Evolutionary conservation across 2,113 vertebrate species (phyloP).

Genomic region (Tragelaphus imberbis): DNA sequence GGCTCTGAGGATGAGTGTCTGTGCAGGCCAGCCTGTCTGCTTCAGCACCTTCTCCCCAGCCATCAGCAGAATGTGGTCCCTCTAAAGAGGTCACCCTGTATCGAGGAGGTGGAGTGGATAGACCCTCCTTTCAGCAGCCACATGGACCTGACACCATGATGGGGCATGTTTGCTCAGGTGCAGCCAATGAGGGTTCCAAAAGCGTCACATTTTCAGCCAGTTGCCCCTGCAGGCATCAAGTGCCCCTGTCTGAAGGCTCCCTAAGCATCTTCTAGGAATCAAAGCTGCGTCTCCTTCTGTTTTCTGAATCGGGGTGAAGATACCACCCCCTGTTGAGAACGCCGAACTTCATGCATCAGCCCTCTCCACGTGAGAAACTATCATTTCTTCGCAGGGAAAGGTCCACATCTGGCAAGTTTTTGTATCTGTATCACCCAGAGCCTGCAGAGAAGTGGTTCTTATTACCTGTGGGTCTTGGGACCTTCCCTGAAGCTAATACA

Average conservation of each 20-base stretch:
- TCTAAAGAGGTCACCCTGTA: neutral
- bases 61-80: neutral
- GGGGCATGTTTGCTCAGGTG: neutral
- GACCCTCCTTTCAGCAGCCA: neutral
- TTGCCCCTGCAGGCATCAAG: neutral
- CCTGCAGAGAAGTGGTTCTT: neutral
- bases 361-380: neutral
- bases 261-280: neutral
- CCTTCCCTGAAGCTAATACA: neutral
- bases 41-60: neutral
- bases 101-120: accelerated
- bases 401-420: neutral
- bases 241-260: neutral
- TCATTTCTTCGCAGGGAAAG: neutral
- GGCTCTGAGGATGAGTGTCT: neutral
- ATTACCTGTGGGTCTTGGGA: neutral
- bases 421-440: neutral
- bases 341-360: accelerated
- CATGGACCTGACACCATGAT: neutral
- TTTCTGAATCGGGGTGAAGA: neutral
- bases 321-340: neutral
- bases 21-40: neutral
- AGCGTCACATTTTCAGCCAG: accelerated
- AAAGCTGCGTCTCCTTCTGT: neutral
- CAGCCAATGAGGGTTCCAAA: accelerated